Base-by-base conservation (phyloP, 2,888 invertebrate species). In the Tineola bisselliella region DNA sequence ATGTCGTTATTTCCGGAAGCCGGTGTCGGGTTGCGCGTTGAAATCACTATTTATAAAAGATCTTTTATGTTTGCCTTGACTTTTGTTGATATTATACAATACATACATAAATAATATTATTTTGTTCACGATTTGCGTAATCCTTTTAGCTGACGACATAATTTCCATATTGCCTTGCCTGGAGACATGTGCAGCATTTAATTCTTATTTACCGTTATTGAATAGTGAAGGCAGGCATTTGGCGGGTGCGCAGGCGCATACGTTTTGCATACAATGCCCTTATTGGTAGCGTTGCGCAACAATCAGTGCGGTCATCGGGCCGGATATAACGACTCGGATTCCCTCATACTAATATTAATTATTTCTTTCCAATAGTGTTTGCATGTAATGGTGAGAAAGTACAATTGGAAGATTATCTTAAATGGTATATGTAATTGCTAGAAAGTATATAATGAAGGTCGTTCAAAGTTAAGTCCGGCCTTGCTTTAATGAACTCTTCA, bases 221-320 rank as follows among this genome's bases (percentile, higher is more conserved):
- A 62, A 67, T 44, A 63, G 64, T 65, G 12, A 59, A 62, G 68
- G 65, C 75, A 72, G 76, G 78, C 76, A 79, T 84, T 82, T 76
- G 81, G 79, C 68, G 67, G 70, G 67, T 70, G 72, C 71, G 70
- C 67, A 64, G 63, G 66, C 68, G 68, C 70, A 65, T 62, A 64
- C 71, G 75, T 77, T 86, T 87, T 81, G 84, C 86, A 86, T 84
- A 87, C 86, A 86, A 86, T 86, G 81, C 77, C 81, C 80, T 79
- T 83, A 77, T 72, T 70, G 70, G 71, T 60, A 62, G 69, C 70
- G 73, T 83, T 83, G 83, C 81, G 82, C 81, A 83, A 71, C 73
- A 79, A 38, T 10, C 38, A 10, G 38, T 38, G 38, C 38, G 38
- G 38, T 38, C 38, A 38, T n/a, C 38, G 38, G n/a, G 38, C 38